These are phyloP conservation scores for Malacoctenus gilli DNA, from an alignment of 2,797 vertebrate genomes.

Conservation along the genomic window DNA sequence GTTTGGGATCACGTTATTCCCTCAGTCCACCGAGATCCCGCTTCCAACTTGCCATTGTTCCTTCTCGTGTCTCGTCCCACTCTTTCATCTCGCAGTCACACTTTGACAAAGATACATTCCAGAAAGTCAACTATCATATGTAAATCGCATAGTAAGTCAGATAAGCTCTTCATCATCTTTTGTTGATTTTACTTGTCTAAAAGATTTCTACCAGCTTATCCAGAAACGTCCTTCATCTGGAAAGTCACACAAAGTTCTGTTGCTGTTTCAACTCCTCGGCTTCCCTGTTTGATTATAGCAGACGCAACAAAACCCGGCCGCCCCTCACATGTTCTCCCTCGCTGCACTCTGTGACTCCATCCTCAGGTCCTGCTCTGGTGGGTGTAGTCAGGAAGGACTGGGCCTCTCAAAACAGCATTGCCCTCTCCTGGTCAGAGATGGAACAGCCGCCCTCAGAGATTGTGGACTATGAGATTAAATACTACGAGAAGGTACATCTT, in stretches of 20 bases:
- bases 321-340: constrained; percentile 19
- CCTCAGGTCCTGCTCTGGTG: constrained; percentile 93
- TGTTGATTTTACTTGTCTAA: not conserved
- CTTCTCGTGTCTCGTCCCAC: not conserved
- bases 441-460: constrained; percentile 88
- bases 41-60: constrained; percentile 20
- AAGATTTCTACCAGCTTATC: not conserved
- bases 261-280: not conserved
- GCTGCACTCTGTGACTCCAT: constrained; percentile 59
- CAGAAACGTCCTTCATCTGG: not conserved
- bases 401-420: constrained; percentile 95
- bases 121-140: not conserved
- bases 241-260: not conserved
- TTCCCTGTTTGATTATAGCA: not conserved
- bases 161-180: not conserved
- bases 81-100: not conserved
- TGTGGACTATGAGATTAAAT: constrained; percentile 99
- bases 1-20: constrained; percentile 30
- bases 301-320: no score
- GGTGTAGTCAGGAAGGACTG: constrained; percentile 94
- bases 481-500: constrained; percentile 92
- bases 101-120: not conserved
- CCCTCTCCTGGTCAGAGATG: constrained; percentile 96
- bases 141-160: not conserved
- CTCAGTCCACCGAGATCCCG: constrained; percentile 13